These are phyloP conservation scores for Agriopis leucophaearia DNA, from an alignment of 2,888 invertebrate genomes.

Conservation along the genomic window DNA sequence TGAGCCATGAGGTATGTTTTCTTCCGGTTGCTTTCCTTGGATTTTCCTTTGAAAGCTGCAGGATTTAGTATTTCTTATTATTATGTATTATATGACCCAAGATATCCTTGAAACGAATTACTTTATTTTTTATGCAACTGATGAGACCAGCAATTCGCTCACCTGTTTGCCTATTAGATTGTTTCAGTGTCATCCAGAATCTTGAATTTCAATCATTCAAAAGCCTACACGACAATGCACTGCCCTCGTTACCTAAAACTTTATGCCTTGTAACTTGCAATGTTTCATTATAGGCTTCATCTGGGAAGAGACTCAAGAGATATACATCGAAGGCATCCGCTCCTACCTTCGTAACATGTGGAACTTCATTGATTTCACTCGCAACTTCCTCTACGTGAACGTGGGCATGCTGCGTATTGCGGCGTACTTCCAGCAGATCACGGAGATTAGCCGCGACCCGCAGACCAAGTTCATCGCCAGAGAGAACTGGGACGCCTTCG, in stretches of 20 bases:
- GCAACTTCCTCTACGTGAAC: slow-evolving; percentile 94
- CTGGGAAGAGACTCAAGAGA: slow-evolving; percentile 96
- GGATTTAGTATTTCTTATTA: too few species aligned
- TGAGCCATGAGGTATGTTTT: too few species aligned
- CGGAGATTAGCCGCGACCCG: slow-evolving; percentile 89
- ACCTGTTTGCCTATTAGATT: too few species aligned
- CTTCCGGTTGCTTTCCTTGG: too few species aligned
- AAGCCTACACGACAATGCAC: too few species aligned
- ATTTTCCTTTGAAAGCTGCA: too few species aligned
- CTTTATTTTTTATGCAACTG: too few species aligned
- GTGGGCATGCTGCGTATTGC: slow-evolving; percentile 89
- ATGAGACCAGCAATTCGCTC: too few species aligned
- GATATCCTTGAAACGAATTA: too few species aligned
- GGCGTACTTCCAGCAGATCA: slow-evolving; percentile 91
- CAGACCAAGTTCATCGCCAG: slow-evolving; percentile 91
- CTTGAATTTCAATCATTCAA: too few species aligned
- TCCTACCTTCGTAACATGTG: slow-evolving; percentile 96
- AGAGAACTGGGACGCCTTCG: slow-evolving; percentile 96
- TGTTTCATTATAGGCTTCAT: slow-evolving; percentile 89
- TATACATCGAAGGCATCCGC: slow-evolving; percentile 94
- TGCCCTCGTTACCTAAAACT: not conserved
- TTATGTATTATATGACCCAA: too few species aligned
- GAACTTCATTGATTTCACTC: slow-evolving; percentile 98
- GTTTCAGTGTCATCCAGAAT: too few species aligned
- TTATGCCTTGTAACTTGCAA: not conserved